Base-by-base conservation (phyloP, 2,113 vertebrate species). In the Myrmecophaga tridactyla region DNA sequence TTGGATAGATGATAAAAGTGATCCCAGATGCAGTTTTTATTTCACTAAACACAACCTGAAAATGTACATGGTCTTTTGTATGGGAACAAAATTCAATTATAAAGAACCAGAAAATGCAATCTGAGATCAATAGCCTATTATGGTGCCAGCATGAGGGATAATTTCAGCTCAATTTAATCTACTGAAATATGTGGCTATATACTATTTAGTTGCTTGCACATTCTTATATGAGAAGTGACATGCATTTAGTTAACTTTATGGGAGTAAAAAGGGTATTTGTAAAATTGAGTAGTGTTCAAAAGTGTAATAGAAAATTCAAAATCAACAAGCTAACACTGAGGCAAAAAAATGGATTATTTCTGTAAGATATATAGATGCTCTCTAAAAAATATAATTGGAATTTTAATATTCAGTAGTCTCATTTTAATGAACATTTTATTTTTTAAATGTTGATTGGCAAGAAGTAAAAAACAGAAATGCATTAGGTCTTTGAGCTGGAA, bases 111-210 rank as follows among this genome's bases (percentile, higher is more conserved):
- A 97, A 98, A 97, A 93, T 88, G 63, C 94, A 91, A 95, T 75
- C 72, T 96, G 94, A 98, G 97, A 98, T 98, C 98, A 98, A 98
- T 97, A 98, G 95, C 89, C 95, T 97, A 97, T 98, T 98, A 98
- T 17, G 97, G 90, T 60, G 92, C 34, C 92, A 97, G 92, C 91
- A 96, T 94, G 92, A 97, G 36, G 76, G 84, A 91, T 96, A 97
- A 97, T 96, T 98, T 97, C 93, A 97, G 75, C 82, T 89, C 81
- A 85, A 80, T 97, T 97, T 98, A 87, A 97, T 90, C 92, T 96
- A 89, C 4, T 97, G 95, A 98, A 97, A 97, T 92, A 94, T 94
- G 95, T 96, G 92, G 63, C 84, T 76, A 85, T 92, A 85, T 62
- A 72, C 21, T 91, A 20, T 87, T 91, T 73, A 86, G 70, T 82